Conservation (phyloP, 2,113 vertebrate genomes). For the Tragelaphus scriptus region DNA sequence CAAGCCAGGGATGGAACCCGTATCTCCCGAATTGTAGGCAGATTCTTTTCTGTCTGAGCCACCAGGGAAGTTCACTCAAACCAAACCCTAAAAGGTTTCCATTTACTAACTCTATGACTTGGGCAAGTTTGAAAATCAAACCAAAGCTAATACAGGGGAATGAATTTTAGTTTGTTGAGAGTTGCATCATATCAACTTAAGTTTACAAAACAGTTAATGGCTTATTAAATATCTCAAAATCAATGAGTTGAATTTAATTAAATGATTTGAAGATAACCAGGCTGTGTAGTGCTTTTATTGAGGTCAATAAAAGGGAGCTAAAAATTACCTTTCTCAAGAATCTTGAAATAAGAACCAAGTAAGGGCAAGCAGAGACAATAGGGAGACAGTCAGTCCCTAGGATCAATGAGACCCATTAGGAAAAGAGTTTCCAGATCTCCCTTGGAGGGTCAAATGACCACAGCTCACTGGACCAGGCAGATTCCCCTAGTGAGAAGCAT, state of each 20-base stretch:
- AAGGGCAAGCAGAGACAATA: not conserved
- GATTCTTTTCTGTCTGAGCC: not conserved
- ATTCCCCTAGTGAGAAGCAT: not conserved
- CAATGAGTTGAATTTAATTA: not conserved
- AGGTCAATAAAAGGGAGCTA: not conserved
- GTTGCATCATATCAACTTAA: not conserved
- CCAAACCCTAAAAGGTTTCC: not conserved
- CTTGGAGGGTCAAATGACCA: not conserved
- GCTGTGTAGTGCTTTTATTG: not conserved
- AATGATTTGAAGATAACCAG: not conserved
- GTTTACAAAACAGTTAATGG: not conserved
- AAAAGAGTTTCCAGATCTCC: not conserved
- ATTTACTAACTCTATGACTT: not conserved
- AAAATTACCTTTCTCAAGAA: not conserved
- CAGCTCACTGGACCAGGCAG: not conserved
- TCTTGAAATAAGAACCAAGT: not conserved
- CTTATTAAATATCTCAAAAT: not conserved
- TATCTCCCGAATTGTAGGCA: not conserved
- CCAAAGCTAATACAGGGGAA: not conserved
- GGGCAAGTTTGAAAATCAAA: not conserved
- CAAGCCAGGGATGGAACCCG: rapidly evolving
- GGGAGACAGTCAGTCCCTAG: not conserved
- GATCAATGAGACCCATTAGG: not conserved
- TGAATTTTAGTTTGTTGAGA: not conserved
- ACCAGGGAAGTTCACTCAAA: not conserved